Evolutionary conservation across 1,140 invertebrate genomes (phyloP), one percentile per base, ranked within the genome.

Genomic region (Papilio machaon): DNA sequence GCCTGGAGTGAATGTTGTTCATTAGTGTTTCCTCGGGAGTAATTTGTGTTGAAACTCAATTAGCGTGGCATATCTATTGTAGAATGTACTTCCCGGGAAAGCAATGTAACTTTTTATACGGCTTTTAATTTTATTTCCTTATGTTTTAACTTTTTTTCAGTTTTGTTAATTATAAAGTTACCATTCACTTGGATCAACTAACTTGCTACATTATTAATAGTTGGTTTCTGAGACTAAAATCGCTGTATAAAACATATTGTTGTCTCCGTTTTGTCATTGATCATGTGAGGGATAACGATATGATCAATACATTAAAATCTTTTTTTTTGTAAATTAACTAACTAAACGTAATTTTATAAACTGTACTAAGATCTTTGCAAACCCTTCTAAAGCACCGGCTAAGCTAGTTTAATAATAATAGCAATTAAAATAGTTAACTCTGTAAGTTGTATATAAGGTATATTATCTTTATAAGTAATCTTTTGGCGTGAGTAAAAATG

Each of bases 41-140:
- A 74, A 74, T 74, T 74, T 74, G 73, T 74, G 74, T 76, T 76
- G 74, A 76, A 76, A 49, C 74, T 49, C 74, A 76, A 76, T 76
- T 49, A 76, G 74, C 73, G 46, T 74, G n/a, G 46, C 73, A n/a
- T 49, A 74, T 74, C 19, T 74, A n/a, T n/a, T n/a, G n/a, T n/a
- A 49, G n/a, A 74, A 74, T 49, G 46, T 49, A 49, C 38, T 74
- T 74, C 11, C 47, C 47, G 46, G n/a, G 19, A 52, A 15, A 54
- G 74, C 19, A 76, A 49, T 74, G 73, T 47, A 35, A 70, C 64
- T 70, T 64, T 64, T 64, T 64, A 6, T 64, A 64, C n/a, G 60
- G 9, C 60, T 64, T 67, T 67, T 67, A 67, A 67, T 35, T 67
- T 67, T 67, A 67, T 30, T 67, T 67, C 30, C 30, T 67, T 35